Evolutionary conservation across 92 coral and sea anemone species (phyloP), one percentile per base, ranked within the genome.

Genomic region (Actinostola sp.): DNA sequence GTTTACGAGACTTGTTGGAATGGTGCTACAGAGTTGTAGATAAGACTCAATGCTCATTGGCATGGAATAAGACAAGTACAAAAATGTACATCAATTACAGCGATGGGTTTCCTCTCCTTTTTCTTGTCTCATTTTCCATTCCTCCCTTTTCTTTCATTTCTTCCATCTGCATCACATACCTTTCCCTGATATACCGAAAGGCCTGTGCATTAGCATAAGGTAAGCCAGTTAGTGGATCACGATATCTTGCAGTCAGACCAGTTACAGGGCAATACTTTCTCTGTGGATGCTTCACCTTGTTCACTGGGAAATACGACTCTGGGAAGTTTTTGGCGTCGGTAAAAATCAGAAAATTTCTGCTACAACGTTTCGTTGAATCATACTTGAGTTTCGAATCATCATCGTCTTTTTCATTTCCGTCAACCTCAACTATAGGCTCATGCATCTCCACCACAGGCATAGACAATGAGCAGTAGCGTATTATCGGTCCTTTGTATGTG

Each of bases 301-400:
- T 90, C 12, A 76, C 68, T 26, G 97, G 89, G 52, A 93, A 93
- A 68, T 90, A 93, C n/a, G 88, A 61, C 60, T 82, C 88, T 15
- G 98, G 98, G 68, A 91, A 91, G 52, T 72, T 91, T 56, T 94
- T 94, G 26, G 97, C 90, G 76, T 94, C 98, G 1, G 98, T 94
- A 65, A 94, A 94, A 27, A 94, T 88, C 58, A 94, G 45, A 50
- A 94, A 94, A 80, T 94, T 94, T 21, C 98, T 78, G 48, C 95
- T 92, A 38, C 98, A 94, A 13, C 97, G 70, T 63, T 81, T 87
- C 16, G 83, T 46, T 58, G 86, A 48, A 52, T 89, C 98, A 17
- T 65, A 63, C 50, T 58, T 80, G 25, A 77, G 81, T 27, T 75
- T 72, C 1, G 68, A 60, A 25, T 75, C 88, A 9, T 88, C 98